Conservation (phyloP, 1,140 invertebrate genomes). For the Anastrepha obliqua region DNA sequence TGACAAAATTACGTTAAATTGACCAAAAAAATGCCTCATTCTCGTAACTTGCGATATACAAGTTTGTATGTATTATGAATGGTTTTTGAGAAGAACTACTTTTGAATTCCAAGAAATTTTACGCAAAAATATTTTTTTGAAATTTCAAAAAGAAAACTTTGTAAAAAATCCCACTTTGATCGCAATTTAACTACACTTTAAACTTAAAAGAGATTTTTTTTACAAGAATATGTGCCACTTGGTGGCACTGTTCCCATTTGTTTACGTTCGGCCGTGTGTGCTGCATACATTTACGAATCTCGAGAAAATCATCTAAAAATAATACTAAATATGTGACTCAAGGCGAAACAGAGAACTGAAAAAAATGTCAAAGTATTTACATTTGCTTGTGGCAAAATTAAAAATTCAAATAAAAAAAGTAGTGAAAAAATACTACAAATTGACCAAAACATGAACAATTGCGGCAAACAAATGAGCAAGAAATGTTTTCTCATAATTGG, state of each 20-base stretch:
- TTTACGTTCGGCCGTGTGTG: background rate
- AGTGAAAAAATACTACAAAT: constrained; percentile 4
- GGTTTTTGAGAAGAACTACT: too few relatives aligned
- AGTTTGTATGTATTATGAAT: too few relatives aligned
- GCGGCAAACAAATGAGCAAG: constrained; percentile 2
- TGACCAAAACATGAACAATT: constrained; percentile 19
- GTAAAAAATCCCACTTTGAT: too few relatives aligned
- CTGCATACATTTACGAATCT: background rate
- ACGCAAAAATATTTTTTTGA: too few relatives aligned
- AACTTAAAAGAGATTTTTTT: too few relatives aligned
- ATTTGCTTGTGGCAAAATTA: background rate
- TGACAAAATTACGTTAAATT: too few relatives aligned
- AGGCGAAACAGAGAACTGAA: constrained; percentile 9
- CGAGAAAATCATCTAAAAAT: constrained; percentile 8
- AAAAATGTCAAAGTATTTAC: background rate
- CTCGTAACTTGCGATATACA: too few relatives aligned
- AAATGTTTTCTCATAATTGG: constrained; percentile 12
- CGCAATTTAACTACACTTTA: too few relatives aligned
- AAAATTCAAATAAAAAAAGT: background rate
- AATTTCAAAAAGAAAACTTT: too few relatives aligned
- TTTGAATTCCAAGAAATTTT: too few relatives aligned
- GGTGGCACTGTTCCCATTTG: background rate
- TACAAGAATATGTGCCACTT: too few relatives aligned
- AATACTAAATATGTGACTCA: constrained; percentile 29
- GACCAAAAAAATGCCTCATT: too few relatives aligned